Percentiles rank a stretch among this genome's conserved stretches.
phyloP scores from a whole-genome alignment of 1,140 invertebrate genomes.

The Orchestia grillus region DNA sequence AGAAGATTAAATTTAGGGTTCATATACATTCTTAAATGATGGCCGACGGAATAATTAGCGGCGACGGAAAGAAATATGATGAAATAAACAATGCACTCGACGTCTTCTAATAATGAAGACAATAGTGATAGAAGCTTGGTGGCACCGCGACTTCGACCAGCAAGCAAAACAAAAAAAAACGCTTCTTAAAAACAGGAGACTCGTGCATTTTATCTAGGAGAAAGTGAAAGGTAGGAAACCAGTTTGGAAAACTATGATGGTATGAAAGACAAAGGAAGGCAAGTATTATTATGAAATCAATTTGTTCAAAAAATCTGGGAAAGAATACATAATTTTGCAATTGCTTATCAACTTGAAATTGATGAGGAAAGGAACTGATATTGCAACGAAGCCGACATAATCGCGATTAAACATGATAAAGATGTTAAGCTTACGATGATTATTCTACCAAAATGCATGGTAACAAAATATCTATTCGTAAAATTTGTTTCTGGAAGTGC shows the following conservation, averaged over 20 bases:
- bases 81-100: background rate
- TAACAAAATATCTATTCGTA: too few relatives aligned
- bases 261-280: background rate
- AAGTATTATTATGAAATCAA: background rate
- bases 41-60: constrained; percentile 19
- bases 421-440: background rate
- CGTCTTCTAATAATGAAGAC: background rate
- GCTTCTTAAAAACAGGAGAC: background rate
- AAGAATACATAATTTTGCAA: background rate
- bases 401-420: background rate
- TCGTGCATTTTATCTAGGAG: background rate
- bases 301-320: background rate
- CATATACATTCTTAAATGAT: background rate
- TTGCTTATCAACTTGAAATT: background rate
- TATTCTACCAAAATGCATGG: background rate
- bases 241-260: background rate
- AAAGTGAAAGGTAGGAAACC: background rate
- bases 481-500: too few relatives aligned
- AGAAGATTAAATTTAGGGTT: constrained; percentile 40
- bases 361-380: background rate
- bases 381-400: background rate
- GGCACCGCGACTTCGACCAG: background rate
- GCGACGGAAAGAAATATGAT: constrained; percentile 3
- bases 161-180: background rate
- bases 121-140: background rate